Base-by-base conservation (phyloP, 2,888 invertebrate genomes). In the Limnephilus auricula region DNA sequence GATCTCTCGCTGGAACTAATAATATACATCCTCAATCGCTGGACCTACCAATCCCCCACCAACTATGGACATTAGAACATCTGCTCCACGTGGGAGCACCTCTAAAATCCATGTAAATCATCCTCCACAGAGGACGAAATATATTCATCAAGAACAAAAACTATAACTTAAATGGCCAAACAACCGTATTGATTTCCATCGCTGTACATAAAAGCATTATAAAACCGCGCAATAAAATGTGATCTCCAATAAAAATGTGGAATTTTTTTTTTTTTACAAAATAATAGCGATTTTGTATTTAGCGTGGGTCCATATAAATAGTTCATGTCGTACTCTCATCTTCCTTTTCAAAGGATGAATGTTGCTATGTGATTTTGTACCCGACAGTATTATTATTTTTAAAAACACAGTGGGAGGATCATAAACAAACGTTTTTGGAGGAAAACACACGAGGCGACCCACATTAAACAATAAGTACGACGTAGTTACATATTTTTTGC, bases 11-110 rank as follows among this genome's bases (percentile, higher is more conserved):
- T 40, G 12, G 12, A 12, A 40, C 40, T 40, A 45, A 45, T 40
- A 45, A 45, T 50, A 15, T 18, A 50, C 18, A 18, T 50, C 50
- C 50, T 50, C 4, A 18, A 5, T 15, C 65, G n/a, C 65, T 65
- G 65, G 25, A 65, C 65, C 65, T 25, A 65, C 25, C 65, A n/a
- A 65, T 65, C 9, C 65, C 25, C n/a, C 65, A n/a, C 6, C 25
- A n/a, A 65, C 65, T 65, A 65, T 65, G 65, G 65, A 65, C 65
- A 65, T 65, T 65, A 65, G 65, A 65, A n/a, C 65, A 65, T 65
- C 65, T 65, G 65, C 65, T 65, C 25, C 25, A 65, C 65, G 65
- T 65, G 65, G 65, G 65, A 65, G 65, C 25, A n/a, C 1, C 65
- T 25, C 65, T 65, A 65, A 65, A n/a, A 65, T 65, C 25, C 65